Base-by-base conservation (phyloP, 1,140 invertebrate genomes). In the Drosophila yakuba region DNA sequence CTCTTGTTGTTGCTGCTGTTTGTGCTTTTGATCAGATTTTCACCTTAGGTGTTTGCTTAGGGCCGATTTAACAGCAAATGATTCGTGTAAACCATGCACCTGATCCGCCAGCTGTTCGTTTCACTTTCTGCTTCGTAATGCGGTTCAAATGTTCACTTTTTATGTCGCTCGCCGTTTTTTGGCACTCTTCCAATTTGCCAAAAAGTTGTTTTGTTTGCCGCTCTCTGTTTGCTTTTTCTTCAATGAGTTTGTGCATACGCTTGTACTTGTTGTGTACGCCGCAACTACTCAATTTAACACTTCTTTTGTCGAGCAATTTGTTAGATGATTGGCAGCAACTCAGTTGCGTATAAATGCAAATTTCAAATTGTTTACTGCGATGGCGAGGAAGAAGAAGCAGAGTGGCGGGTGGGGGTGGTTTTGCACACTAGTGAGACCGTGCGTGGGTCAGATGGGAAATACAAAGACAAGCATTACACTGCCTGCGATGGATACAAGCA, bases 331-430 rank as follows among this genome's bases (percentile, higher is more conserved):
- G 38, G 45, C 36, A 55, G 45, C 36, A 55, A 75, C 41, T 35
- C 44, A 61, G 41, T 51, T 15, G 52, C 60, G 47, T 14, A 25
- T 63, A 58, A 44, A 55, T 62, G 71, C 57, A 45, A 74, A 74
- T 54, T 56, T 75, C 35, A 57, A 69, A 71, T 68, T 74, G 73
- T 74, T 74, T 75, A 74, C 39, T 58, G 39, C 23, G 25, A 15
- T 4, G 48, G 41, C 1, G 11, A 28, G 39, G n/a, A 47, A 64
- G 51, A 63, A 56, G 61, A 47, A 43, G 41, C 15, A 14, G 12
- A 14, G 15, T 32, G 32, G 32, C 32, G n/a, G 3, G 45, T n/a
- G 15, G 50, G 15, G 32, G 50, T 35, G 48, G 47, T 4, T 28
- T 28, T 4, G 5, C 3, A 54, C 7, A 32, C 2, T 32, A 32